These are phyloP conservation scores for Ptyas mucosa DNA, from an alignment of 2,113 vertebrate genomes.

Conservation along the genomic window DNA sequence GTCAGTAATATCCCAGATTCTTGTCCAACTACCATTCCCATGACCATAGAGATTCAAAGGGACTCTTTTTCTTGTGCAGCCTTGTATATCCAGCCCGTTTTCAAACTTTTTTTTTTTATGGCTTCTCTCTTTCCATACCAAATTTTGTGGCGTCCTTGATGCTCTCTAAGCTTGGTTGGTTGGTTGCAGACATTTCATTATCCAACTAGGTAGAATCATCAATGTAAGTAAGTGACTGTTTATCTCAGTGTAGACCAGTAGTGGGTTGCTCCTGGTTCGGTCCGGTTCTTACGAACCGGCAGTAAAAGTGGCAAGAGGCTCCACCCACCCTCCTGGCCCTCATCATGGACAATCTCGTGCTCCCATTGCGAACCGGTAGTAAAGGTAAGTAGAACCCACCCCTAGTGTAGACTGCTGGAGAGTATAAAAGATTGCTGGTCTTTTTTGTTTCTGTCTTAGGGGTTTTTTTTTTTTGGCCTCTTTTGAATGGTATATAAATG, in stretches of 20 bases:
- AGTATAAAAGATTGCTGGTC: neutral
- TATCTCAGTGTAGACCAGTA: neutral
- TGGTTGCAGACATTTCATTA: too few species aligned
- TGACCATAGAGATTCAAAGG: neutral
- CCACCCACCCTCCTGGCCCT: too few species aligned
- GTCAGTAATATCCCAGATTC: neutral
- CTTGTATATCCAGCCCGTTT: neutral
- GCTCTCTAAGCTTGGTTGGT: too few species aligned
- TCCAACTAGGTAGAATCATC: neutral
- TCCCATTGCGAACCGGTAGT: too few species aligned
- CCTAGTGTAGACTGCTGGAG: neutral
- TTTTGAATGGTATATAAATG: neutral
- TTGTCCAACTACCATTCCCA: neutral
- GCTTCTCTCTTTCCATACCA: neutral
- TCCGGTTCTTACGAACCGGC: too few species aligned
- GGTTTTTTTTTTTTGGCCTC: neutral
- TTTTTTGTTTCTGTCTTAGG: neutral
- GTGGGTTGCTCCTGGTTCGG: too few species aligned
- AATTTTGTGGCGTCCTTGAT: neutral
- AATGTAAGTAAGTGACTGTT: neutral
- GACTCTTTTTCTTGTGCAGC: neutral
- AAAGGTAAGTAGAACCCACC: too few species aligned
- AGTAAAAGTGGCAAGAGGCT: too few species aligned
- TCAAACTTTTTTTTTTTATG: neutral
- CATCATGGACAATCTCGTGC: too few species aligned